phyloP scores from a whole-genome alignment of 92 coral and sea anemone species.

The Zoanthus sansibaricus region DNA sequence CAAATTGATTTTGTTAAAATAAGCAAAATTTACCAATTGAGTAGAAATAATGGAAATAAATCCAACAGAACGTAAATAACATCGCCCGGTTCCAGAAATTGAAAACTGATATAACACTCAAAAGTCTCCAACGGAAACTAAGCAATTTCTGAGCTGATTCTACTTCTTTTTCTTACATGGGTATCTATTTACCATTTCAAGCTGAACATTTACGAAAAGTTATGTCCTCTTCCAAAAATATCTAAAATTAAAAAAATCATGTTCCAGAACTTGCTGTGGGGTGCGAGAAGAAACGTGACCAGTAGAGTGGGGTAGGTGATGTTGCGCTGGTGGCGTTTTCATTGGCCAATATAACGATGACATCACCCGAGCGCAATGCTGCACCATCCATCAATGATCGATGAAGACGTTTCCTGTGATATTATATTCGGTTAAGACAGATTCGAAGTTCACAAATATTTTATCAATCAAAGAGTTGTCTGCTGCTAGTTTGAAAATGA shows the following conservation, averaged over 20 bases:
- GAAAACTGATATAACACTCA: too few species aligned
- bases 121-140: too few species aligned
- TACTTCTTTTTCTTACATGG: too few species aligned
- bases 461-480: constrained; percentile 15
- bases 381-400: neutral
- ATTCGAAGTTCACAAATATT: neutral
- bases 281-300: neutral
- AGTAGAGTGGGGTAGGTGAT: constrained; percentile 18
- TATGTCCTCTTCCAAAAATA: neutral
- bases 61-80: too few species aligned
- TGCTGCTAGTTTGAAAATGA: neutral
- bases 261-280: neutral
- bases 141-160: too few species aligned
- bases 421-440: neutral
- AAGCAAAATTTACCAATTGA: neutral
- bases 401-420: constrained; percentile 13
- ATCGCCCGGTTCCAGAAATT: too few species aligned
- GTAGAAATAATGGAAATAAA: neutral
- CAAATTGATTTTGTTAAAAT: neutral
- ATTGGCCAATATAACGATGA: constrained; percentile 23
- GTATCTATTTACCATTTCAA: too few species aligned
- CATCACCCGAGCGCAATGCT: neutral
- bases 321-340: neutral
- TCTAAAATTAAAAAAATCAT: neutral
- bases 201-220: neutral